phyloP scores from a whole-genome alignment of 2,113 vertebrate genomes.

The Pangasianodon gigas region DNA sequence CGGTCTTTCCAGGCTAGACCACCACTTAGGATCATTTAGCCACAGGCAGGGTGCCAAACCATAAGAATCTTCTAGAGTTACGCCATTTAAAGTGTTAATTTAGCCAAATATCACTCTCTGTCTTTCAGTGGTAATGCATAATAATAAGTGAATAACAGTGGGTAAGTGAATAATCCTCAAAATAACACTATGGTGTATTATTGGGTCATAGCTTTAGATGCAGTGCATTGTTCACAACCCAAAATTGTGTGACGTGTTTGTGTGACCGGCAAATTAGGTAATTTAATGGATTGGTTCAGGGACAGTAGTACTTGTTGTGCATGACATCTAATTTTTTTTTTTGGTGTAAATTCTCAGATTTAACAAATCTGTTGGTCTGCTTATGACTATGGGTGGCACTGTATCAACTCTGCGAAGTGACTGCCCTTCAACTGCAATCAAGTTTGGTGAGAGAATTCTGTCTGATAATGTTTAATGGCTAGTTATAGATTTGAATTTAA shows the following conservation, averaged over 20 bases:
- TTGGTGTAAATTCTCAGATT: conserved; percentile 72
- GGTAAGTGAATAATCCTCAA: not conserved
- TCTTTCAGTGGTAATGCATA: not conserved
- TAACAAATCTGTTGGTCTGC: conserved; percentile 82
- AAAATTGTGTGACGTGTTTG: not conserved
- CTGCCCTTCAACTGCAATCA: conserved; percentile 77
- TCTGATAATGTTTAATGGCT: not conserved
- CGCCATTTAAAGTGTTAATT: not conserved
- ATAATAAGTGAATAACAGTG: not conserved
- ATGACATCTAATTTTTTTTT: not conserved
- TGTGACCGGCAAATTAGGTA: not conserved
- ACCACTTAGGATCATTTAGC: no score
- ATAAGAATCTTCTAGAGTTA: not conserved
- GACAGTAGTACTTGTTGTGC: not conserved
- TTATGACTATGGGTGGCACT: conserved; percentile 74
- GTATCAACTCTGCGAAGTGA: conserved; percentile 81
- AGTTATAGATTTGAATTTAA: not conserved
- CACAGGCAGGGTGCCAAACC: no score
- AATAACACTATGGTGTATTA: not conserved
- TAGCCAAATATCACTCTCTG: not conserved
- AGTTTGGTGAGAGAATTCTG: conserved; percentile 81
- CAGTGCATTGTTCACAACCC: not conserved
- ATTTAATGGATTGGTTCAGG: not conserved
- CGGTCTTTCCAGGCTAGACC: no score
- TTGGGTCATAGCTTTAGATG: not conserved